Evolutionary conservation across 1,140 invertebrate genomes (phyloP), one percentile per base, ranked within the genome.

Genomic region (Brachionus koreanus): DNA sequence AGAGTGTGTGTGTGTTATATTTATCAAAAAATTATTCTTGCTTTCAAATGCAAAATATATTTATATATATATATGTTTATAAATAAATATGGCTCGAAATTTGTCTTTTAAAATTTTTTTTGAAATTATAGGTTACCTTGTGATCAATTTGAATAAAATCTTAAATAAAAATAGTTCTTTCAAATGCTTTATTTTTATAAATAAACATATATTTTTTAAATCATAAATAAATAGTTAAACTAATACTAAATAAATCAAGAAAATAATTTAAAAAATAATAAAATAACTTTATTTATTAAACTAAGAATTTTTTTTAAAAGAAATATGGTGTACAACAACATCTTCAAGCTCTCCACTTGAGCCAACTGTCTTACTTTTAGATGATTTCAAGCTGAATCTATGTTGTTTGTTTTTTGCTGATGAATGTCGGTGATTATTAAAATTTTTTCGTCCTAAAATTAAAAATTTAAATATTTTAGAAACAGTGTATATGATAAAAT

Each of bases 61-160:
- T 6, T 57, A 16, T n/a, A 3, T 16, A 57, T n/a, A 6, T 57
- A 16, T 57, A n/a, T 12, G n/a, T 57, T 57, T 57, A 7, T 57
- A 16, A 12, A 12, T 33, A 37, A 37, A 69, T 42, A 37, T 35
- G 65, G 65, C 35, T 39, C 16, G 39, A 69, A 69, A 69, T 69
- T 69, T 69, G 65, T 69, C 65, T 69, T 69, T 57, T 29, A 57
- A 57, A 9, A 23, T 57, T 57, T 23, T 57, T 57, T 9, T 57
- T 57, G 0, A 10, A 25, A 57, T 57, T 19, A 19, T 57, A 19
- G 19, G 49, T 57, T 7, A 57, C 49, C 49, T 19, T n/a, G 49
- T 57, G 49, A 57, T 57, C 6, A 9, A 23, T 57, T 2, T 29
- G 29, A 42, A 42, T 39, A 39, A 39, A 39, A 39, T 13, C 6